Evolutionary conservation across 2,888 invertebrate genomes (phyloP), one percentile per base, ranked within the genome.

Genomic region (Nesidiocoris tenuis): DNA sequence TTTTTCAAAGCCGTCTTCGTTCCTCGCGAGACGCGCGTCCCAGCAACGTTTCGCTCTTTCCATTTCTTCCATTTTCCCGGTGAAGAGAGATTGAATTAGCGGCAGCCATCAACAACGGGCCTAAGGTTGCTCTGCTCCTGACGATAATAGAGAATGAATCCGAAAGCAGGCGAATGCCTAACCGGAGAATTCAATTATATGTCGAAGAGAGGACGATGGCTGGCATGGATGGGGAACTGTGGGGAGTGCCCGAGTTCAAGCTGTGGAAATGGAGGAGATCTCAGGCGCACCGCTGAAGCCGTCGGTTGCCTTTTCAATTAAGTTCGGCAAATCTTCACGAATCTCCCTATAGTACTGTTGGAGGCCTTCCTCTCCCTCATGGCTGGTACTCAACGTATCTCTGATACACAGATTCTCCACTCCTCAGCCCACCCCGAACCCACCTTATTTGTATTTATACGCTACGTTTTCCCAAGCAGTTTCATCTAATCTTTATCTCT

Each of bases 391-490:
- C 61, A n/a, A 59, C 56, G 61, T 22, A 23, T 72, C 63, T 66
- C 72, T 24, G 23, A 23, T 61, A 64, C 72, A 23, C 63, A 23
- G 23, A 23, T 61, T 72, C 72, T n/a, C n/a, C n/a, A n/a, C n/a
- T n/a, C 39, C 39, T 7, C 39, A 39, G 12, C 39, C 39, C 39
- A 39, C 39, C 39, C 39, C 3, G 12, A 39, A 65, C 66, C 71
- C 74, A 57, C 59, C 64, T 65, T 76, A 72, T 76, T 72, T 76
- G 72, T 76, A 72, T 76, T 72, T 76, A 63, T 76, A 63, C 61
- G 72, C 64, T 64, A 64, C 65, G 63, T 61, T 72, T 61, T 72
- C 64, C 23, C 64, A 61, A 23, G 61, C 72, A 61, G 61, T 72
- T 61, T 72, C 72, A 39, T 39, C 59, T 61, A 61, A 61, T 72